Percentiles rank a stretch among this genome's conserved stretches.
Conservation (phyloP, 1,140 invertebrate genomes). For the Brachystomella parvula region DNA sequence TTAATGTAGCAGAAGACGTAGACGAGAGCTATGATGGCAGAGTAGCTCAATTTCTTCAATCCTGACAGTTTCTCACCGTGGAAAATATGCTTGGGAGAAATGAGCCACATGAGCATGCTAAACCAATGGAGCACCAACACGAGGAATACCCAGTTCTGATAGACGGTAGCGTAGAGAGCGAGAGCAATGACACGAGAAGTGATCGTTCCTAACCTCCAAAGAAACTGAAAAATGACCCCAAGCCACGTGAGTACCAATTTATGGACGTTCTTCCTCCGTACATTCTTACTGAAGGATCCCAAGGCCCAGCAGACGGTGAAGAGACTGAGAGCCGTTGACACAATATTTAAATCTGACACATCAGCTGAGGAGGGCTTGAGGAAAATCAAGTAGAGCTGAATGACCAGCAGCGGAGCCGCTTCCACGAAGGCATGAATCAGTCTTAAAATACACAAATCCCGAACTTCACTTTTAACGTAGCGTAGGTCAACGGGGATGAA, state of each 20-base stretch:
- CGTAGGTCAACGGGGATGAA: constrained; percentile 75
- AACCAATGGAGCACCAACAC: constrained; percentile 72
- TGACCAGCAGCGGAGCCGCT: constrained; percentile 73
- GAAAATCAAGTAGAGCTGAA: constrained; percentile 66
- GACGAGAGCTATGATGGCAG: constrained; percentile 69
- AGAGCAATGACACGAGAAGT: constrained; percentile 69
- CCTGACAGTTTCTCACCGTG: constrained; percentile 65
- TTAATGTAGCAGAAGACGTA: constrained; percentile 88
- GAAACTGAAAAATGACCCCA: constrained; percentile 74
- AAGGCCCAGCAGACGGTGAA: constrained; percentile 83
- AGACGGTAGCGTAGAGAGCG: constrained; percentile 74
- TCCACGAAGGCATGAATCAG: constrained; percentile 79
- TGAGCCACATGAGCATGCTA: constrained; percentile 74
- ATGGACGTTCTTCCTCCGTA: constrained; percentile 69
- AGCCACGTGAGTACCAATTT: constrained; percentile 77
- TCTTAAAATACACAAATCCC: constrained; percentile 66
- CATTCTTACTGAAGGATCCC: constrained; percentile 80
- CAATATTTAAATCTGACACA: constrained; percentile 58
- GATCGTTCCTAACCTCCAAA: constrained; percentile 71
- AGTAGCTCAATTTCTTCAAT: constrained; percentile 57
- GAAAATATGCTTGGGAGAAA: constrained; percentile 74
- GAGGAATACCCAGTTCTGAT: constrained; percentile 72
- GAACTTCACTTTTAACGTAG: constrained; percentile 73
- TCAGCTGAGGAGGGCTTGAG: constrained; percentile 46
- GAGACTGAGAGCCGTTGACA: constrained; percentile 70